Evolutionary conservation across 2,113 vertebrate genomes (phyloP), one percentile per base, ranked within the genome.

Genomic region (Chaetops frenatus): DNA sequence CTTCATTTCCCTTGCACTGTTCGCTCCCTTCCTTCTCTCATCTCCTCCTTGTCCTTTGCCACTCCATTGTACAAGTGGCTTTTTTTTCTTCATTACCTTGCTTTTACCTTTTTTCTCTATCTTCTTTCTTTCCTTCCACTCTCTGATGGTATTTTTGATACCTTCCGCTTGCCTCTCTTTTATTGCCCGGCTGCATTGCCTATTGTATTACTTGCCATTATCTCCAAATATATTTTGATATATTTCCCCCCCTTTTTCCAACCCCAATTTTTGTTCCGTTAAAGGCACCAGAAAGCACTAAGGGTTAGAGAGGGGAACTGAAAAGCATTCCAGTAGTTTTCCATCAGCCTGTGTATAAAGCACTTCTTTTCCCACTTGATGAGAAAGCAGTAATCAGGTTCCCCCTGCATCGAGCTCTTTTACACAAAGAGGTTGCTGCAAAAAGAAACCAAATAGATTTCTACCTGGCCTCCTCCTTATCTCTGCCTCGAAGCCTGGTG

Each of bases 261-360:
- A 86, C 48, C 61, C 33, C 21, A 45, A 12, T 12, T 95, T 97
- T 88, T 93, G 88, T 93, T 97, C 90, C 80, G 57, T 88, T 90
- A 83, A 88, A 94, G 92, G 76, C 80, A 86, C 57, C 60, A 86
- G 61, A 93, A 92, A 93, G 85, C 86, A 71, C 56, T 60, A 64
- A 92, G 91, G 94, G 93, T 80, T 95, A 88, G 92, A 86, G 72
- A 90, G 45, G 72, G 65, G 82, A 94, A 69, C 88, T 86, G 85
- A 95, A 96, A 92, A 90, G 72, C 96, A 86, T 95, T 90, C 76
- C 95, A 86, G 95, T 91, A 96, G 95, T 95, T 96, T 97, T 96
- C 95, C 95, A 96, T 95, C 90, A 94, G 86, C 89, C 90, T 71
- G 87, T 81, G 76, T 88, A 93, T 90, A 95, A 93, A 94, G 90